A percentile compares a stretch with the other conserved stretches of the same genome.
Evolutionary conservation across 1,140 invertebrate species (phyloP).

Genomic region (Zaprionus africanus): DNA sequence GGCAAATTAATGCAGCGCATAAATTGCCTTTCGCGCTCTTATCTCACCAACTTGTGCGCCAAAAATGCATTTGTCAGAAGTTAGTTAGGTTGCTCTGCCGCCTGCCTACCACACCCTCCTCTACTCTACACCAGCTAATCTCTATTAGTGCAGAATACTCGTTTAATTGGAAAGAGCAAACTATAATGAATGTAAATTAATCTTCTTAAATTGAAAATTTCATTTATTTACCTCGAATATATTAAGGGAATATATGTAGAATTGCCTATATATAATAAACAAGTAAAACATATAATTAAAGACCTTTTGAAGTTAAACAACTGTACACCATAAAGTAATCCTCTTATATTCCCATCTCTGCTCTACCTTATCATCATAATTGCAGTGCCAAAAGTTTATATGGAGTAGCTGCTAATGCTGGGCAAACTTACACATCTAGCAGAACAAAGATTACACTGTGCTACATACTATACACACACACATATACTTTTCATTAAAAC

Average conservation of each 20-base stretch:
- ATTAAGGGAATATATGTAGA: too few species aligned
- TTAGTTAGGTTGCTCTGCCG: too few species aligned
- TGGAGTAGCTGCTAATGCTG: constrained; percentile 1
- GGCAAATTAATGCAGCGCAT: constrained; percentile 53
- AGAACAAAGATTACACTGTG: constrained; percentile 18
- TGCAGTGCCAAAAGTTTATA: constrained; percentile 57
- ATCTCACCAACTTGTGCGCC: constrained; percentile 42
- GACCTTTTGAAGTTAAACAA: too few species aligned
- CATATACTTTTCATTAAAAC: constrained; percentile 66
- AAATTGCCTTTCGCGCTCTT: constrained; percentile 48
- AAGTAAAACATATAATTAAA: too few species aligned
- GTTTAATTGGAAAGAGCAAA: constrained; percentile 37
- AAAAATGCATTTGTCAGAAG: constrained; percentile 49
- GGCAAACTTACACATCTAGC: constrained; percentile 21
- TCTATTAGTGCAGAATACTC: neutral
- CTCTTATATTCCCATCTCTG: neutral
- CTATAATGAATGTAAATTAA: constrained; percentile 6
- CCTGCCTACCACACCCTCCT: too few species aligned
- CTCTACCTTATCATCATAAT: constrained; percentile 71
- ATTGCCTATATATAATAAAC: too few species aligned
- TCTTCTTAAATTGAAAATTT: neutral
- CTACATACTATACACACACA: constrained; percentile 19
- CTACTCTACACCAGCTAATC: neutral
- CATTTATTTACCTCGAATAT: too few species aligned
- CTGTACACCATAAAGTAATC: too few species aligned